Evolutionary conservation across 1,140 invertebrate genomes (phyloP).

Genomic region (Diorhabda carinulata): DNA sequence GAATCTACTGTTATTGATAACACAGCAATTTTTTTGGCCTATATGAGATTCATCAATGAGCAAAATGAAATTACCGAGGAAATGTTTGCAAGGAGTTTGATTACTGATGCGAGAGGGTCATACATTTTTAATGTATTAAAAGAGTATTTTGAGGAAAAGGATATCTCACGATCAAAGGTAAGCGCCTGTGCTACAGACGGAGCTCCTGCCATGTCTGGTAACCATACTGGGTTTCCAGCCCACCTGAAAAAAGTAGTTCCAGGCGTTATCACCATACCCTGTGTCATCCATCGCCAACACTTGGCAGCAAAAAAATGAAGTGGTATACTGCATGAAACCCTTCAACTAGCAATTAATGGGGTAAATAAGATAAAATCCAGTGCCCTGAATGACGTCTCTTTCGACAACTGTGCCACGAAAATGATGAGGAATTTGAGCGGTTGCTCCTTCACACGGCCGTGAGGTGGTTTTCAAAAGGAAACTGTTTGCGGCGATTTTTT

Average conservation of each 20-base stretch:
- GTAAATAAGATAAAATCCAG: constrained; percentile 39
- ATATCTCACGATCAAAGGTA: not conserved
- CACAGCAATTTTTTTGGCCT: constrained; percentile 1
- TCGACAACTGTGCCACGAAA: constrained; percentile 39
- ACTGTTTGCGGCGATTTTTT: constrained; percentile 20
- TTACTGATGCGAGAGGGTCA: too few relatives aligned
- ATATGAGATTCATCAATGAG: constrained; percentile 7
- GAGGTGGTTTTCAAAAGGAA: constrained; percentile 22
- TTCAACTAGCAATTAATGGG: constrained; percentile 34
- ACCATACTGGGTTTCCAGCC: constrained; percentile 3
- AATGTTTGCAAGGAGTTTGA: too few relatives aligned
- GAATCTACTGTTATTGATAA: constrained; percentile 1
- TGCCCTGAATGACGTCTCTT: constrained; percentile 41
- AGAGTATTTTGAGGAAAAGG: constrained; percentile 4
- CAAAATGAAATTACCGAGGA: not conserved
- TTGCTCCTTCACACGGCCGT: constrained; percentile 45
- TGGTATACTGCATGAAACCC: constrained; percentile 16
- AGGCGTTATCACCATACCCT: constrained; percentile 27
- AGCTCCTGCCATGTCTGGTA: too few relatives aligned
- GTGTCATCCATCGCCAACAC: constrained; percentile 24
- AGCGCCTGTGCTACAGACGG: too few relatives aligned
- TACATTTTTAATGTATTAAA: not conserved
- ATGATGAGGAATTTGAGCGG: constrained; percentile 44
- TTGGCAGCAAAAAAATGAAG: constrained; percentile 27
- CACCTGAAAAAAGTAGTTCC: constrained; percentile 21